Percentiles rank a stretch among this genome's conserved stretches.
These are phyloP conservation scores for Vanacampus margaritifer DNA, from an alignment of 2,113 vertebrate genomes.

Conservation along the genomic window DNA sequence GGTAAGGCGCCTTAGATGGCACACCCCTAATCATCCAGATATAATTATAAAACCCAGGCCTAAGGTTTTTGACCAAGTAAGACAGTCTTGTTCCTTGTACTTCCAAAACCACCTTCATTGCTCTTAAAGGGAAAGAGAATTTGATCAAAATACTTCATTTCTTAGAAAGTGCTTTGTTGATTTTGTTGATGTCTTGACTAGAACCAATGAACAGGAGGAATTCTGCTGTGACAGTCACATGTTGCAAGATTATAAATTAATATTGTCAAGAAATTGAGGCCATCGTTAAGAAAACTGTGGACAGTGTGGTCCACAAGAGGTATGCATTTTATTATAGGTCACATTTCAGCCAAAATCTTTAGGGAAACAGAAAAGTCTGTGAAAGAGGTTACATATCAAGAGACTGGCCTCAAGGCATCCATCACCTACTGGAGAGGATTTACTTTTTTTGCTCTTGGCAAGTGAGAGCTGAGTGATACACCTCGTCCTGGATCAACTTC, in stretches of 20 bases:
- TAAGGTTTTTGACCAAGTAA: conserved; percentile 20
- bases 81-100: conserved; percentile 11
- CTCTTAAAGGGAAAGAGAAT: background rate
- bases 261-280: background rate
- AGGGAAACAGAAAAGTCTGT: conserved; percentile 41
- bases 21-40: background rate
- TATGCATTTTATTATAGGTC: conserved; percentile 19
- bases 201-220: background rate
- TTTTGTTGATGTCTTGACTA: background rate
- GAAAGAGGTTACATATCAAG: conserved; percentile 51
- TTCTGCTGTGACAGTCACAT: too few relatives aligned
- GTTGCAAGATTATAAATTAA: background rate
- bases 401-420: conserved; percentile 68
- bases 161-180: too few relatives aligned
- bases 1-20: too few relatives aligned
- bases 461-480: conserved; percentile 52
- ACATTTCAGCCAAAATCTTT: conserved; percentile 38
- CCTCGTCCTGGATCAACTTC: conserved; percentile 41
- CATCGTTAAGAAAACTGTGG: background rate
- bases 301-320: conserved; percentile 8
- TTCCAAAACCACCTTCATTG: background rate
- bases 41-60: conserved; percentile 4
- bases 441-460: conserved; percentile 58
- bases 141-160: background rate
- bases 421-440: conserved; percentile 65